Base-by-base conservation (phyloP, 2,888 invertebrate genomes). In the Lithodes maja region DNA sequence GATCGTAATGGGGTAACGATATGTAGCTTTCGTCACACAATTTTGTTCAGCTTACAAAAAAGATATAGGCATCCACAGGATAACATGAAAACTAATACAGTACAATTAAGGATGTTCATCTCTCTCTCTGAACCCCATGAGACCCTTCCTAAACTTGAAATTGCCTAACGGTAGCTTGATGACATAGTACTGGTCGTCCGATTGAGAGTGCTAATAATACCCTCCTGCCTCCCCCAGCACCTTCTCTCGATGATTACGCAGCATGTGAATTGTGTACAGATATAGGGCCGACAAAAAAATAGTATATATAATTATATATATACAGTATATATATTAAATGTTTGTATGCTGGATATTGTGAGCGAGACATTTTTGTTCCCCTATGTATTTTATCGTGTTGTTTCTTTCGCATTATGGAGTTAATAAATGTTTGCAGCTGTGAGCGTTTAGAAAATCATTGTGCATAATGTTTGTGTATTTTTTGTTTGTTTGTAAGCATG, bases 241-340 rank as follows among this genome's bases (percentile, higher is more conserved):
- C 85, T 53, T 75, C 75, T 54, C 68, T 75, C 54, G 75, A 74
- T 52, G 49, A 49, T 85, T 85, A 79, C 78, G 83, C 83, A 83
- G 83, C 83, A 83, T 83, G 83, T 74, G 75, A 55, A 75, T 75
- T 83, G 71, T n/a, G 83, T 83, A 83, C 83, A 83, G 83, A 49
- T 83, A 52, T 83, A 75, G 83, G 49, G 53, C 54, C 15, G 17
- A 79, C 49, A 52, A 12, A 79, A 52, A 52, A 74, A n/a, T 68
- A 54, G 53, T 54, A 75, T 75, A 75, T 75, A 74, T 17, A 74
- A n/a, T 75, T 83, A 74, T 54, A 75, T 75, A 75, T 75, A 74
- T 75, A 83, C 52, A 74, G 55, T 83, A 75, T 83, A 55, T 83
- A 75, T 75, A 17, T 17, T 50, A 53, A 83, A 74, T 83, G 55